Base-by-base conservation (phyloP, 2,797 vertebrate genomes). In the Argentina silus region DNA sequence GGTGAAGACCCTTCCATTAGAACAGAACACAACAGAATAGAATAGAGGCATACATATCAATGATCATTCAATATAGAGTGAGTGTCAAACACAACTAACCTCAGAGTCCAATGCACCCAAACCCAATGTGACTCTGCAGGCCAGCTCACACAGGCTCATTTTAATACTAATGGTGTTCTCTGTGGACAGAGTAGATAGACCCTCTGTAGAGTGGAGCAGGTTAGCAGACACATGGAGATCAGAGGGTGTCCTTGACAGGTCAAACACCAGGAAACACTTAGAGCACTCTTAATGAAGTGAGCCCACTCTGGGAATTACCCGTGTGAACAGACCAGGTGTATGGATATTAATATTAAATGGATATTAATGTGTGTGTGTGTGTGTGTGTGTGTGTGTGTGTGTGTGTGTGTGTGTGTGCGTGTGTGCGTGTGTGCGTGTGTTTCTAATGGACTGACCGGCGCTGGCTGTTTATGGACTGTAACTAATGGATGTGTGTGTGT, bases 381-480 rank as follows among this genome's bases (percentile, higher is more conserved):
- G 21, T 53, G 50, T 53, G 50, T 36, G 23, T 55, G 67, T 27
- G 27, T 21, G 23, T 59, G 19, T 51, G 44, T 48, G n/a, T 74
- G 67, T 60, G 72, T 63, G 56, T 44, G 57, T 45, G 43, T 48
- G 69, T 47, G 45, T 17, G 57, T 17, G 69, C 23, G 51, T 36
- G 76, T 27, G 60, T 51, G 53, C 19, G 76, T 53, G 62, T 7
- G 53, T 45, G 53, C 42, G 44, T 2, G 11, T 3, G 55, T 68
- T 27, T 51, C 60, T 9, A 19, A 45, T 45, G 62, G 48, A 15
- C 89, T 84, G 88, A 93, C 76, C 84, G 89, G 88, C 86, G 81
- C 87, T 92, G 86, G 78, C 73, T 78, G 70, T 95, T 95, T 94
- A 95, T 95, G 93, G 88, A 79, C 93, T 84, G 84, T 95, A 92